Base-by-base conservation (phyloP, 2,888 invertebrate species). In the Phymatocera aterrima region DNA sequence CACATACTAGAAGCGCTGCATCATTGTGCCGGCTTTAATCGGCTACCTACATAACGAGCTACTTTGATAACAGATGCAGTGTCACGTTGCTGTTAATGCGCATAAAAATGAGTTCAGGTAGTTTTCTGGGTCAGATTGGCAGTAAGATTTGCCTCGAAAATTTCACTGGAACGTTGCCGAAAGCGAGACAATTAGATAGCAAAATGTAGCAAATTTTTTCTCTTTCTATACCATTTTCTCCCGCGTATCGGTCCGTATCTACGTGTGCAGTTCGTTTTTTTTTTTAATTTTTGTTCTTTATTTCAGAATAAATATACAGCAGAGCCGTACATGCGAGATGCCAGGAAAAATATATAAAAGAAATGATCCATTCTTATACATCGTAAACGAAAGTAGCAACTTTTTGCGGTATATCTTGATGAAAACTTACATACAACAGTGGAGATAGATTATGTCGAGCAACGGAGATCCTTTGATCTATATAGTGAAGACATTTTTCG, bases 51-150 rank as follows among this genome's bases (percentile, higher is more conserved):
- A 34, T 6, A 64, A 64, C 64, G 21, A 64, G 3, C n/a, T 68
- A 43, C 46, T 68, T 68, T 40, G 68, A 46, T 68, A 68, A 68
- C 24, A 68, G 43, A 68, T 43, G 48, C 31, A 72, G 2, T 21
- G 72, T 72, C 72, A 48, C 72, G 72, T 72, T 48, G 48, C 21
- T 48, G 48, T 72, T 72, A 72, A 72, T 51, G 51, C 51, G 72
- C 31, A 72, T 51, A 72, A 48, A 72, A 51, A 48, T 48, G 31
- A 48, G 51, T 72, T n/a, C n/a, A n/a, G n/a, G 31, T 34, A 24
- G 31, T 72, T 72, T 34, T 51, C 21, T 51, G 48, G 31, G 31
- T 43, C 18, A 72, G 28, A 72, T 68, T 43, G 68, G 40, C 40
- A 43, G 8, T 28, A 68, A 68, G 68, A 68, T 72, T 51, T 51